phyloP scores from a whole-genome alignment of 2,888 invertebrate genomes.

The Chirona hameri region DNA sequence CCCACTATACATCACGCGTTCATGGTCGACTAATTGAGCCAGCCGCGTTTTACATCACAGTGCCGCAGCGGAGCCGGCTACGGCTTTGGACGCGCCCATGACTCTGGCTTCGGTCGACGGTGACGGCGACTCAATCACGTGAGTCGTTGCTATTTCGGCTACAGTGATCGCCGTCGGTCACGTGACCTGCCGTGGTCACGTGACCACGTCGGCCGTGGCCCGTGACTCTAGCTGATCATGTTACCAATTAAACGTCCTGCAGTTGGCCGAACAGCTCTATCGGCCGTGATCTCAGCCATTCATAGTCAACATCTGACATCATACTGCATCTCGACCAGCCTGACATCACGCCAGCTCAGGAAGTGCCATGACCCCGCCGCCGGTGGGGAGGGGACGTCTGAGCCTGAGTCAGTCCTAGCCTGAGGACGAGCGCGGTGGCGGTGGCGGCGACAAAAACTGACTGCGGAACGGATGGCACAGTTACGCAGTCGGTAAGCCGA shows the following conservation, averaged over 20 bases:
- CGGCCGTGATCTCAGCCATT: background rate
- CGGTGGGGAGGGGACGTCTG: background rate
- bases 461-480: slow-evolving; percentile 12
- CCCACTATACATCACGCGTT: background rate
- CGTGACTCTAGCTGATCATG: background rate
- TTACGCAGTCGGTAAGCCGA: background rate
- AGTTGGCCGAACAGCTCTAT: background rate
- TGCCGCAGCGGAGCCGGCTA: too few relatives aligned
- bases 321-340: background rate
- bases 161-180: background rate
- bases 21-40: background rate
- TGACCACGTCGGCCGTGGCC: background rate
- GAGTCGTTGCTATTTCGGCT: background rate
- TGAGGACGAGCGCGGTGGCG: background rate
- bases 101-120: background rate
- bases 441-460: background rate
- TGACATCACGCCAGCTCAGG: background rate
- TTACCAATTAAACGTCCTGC: background rate
- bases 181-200: background rate
- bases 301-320: background rate
- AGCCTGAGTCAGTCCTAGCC: background rate
- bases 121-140: background rate
- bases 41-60: background rate
- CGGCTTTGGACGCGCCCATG: background rate
- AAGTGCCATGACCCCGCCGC: background rate